Evolutionary conservation across 35 echinoderm and acorn worm genomes (phyloP).

Genomic region (Apostichopus californicus): DNA sequence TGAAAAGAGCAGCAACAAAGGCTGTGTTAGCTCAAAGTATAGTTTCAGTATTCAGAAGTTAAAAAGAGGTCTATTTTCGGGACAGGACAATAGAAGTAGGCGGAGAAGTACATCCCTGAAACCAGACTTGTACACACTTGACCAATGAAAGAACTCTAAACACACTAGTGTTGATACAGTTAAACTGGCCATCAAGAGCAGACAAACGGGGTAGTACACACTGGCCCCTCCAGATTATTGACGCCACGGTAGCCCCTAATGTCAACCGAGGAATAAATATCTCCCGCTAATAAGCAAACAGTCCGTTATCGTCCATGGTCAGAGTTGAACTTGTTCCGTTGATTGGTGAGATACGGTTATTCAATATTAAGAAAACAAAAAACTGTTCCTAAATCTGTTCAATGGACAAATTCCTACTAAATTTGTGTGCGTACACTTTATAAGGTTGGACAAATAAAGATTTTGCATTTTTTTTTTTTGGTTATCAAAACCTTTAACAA

Average conservation of each 20-base stretch:
- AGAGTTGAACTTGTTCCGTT: conserved; percentile 6
- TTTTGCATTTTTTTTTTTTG: too few relatives aligned
- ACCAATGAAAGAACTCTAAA: not conserved
- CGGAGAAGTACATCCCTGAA: not conserved
- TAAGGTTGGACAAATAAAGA: not conserved
- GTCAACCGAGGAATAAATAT: conserved; percentile 5
- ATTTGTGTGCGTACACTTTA: not conserved
- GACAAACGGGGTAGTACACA: not conserved
- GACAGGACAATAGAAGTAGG: conserved; percentile 3
- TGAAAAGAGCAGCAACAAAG: too few relatives aligned
- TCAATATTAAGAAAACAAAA: not conserved
- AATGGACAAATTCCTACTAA: not conserved
- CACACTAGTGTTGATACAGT: conserved; percentile 15
- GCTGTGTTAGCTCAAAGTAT: not conserved
- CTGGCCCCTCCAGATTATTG: conserved; percentile 13
- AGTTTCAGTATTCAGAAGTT: not conserved
- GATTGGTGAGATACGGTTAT: not conserved
- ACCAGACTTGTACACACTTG: conserved; percentile 17
- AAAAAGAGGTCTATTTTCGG: not conserved
- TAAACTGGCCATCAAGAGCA: not conserved
- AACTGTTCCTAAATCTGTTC: not conserved
- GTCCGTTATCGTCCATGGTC: not conserved
- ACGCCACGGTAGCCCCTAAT: conserved; percentile 13
- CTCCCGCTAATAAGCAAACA: conserved; percentile 33
- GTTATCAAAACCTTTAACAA: too few relatives aligned